Percentiles rank a stretch among this genome's conserved stretches.
Conservation (phyloP, 2,888 invertebrate genomes). For the Polietes domitor region DNA sequence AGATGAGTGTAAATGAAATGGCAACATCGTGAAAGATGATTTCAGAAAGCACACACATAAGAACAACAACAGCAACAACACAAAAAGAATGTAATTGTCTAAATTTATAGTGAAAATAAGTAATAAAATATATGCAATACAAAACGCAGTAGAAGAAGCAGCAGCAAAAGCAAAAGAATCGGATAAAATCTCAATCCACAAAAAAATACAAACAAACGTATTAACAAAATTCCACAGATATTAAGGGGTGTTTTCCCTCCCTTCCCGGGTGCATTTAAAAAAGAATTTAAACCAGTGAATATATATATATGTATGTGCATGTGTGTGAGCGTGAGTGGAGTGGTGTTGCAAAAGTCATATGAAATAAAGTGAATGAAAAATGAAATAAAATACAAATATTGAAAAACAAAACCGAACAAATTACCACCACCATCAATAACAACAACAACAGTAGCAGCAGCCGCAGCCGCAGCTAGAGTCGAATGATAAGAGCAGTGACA, state of each 20-base stretch:
- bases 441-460: conserved; percentile 27
- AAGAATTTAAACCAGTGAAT: not conserved
- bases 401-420: conserved; percentile 22
- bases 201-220: not conserved
- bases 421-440: conserved; percentile 15
- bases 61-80: conserved; percentile 23
- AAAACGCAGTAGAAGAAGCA: not conserved
- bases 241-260: conserved; percentile 30
- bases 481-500: no score
- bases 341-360: conserved; percentile 3
- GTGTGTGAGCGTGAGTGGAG: not conserved
- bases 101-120: conserved; percentile 16
- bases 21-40: conserved; percentile 39
- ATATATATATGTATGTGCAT: not conserved
- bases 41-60: conserved; percentile 30
- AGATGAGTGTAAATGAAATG: conserved; percentile 46
- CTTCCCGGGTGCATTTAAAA: not conserved
- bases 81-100: conserved; percentile 3
- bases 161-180: not conserved
- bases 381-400: conserved; percentile 13
- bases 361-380: not conserved
- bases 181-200: not conserved
- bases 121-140: conserved; percentile 21
- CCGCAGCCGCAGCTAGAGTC: not conserved
- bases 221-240: not conserved